Evolutionary conservation across 1,140 invertebrate genomes (phyloP).

Genomic region (Planococcus citri): DNA sequence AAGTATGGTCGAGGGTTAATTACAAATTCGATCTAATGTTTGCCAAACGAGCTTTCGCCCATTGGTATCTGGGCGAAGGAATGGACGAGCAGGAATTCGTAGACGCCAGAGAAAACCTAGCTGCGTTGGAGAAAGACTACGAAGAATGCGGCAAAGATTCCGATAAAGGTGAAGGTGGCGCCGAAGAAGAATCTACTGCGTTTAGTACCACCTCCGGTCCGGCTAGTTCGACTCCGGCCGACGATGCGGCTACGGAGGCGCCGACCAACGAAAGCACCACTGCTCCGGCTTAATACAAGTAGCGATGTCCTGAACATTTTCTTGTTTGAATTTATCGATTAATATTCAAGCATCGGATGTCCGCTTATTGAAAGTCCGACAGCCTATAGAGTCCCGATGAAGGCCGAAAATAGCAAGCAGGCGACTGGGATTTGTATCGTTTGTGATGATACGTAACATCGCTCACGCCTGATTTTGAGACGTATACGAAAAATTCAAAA

Average conservation of each 20-base stretch:
- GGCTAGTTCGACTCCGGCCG: not conserved
- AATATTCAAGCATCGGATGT: too few species aligned
- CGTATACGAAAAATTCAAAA: too few species aligned
- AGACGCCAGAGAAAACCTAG: slow-evolving; percentile 53
- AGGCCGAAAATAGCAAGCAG: too few species aligned
- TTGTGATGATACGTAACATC: too few species aligned
- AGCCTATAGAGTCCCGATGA: too few species aligned
- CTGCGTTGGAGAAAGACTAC: slow-evolving; percentile 48
- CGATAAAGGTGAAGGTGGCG: slow-evolving; percentile 30
- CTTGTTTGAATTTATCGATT: too few species aligned
- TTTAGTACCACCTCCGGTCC: not conserved
- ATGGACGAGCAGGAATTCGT: slow-evolving; percentile 60
- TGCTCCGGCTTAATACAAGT: too few species aligned
- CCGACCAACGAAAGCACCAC: too few species aligned
- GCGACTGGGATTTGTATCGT: too few species aligned
- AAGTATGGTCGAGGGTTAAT: slow-evolving; percentile 60
- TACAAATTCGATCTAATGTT: slow-evolving; percentile 75
- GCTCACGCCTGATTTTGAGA: too few species aligned
- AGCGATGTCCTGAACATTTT: too few species aligned
- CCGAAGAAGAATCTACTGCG: not conserved
- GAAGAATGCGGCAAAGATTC: slow-evolving; percentile 35
- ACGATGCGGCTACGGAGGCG: not conserved
- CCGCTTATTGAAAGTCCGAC: too few species aligned
- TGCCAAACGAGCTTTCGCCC: slow-evolving; percentile 39
- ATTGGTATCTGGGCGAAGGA: slow-evolving; percentile 57